A percentile compares a stretch with the other conserved stretches of the same genome.
Evolutionary conservation across 2,113 vertebrate species (phyloP).

Genomic region (Hippolais icterina): DNA sequence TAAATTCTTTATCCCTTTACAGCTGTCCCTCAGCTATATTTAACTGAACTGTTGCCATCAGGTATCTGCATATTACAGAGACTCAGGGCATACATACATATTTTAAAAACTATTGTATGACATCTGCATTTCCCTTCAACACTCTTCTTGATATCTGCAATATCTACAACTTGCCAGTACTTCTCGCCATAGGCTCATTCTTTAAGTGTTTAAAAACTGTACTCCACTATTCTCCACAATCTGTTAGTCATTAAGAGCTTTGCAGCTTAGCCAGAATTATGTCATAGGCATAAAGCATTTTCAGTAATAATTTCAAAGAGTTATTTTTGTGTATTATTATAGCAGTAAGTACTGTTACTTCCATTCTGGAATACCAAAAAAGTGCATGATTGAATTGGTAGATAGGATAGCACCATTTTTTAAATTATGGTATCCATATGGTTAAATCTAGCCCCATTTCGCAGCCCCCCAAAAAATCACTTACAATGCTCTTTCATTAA

Average conservation of each 20-base stretch:
- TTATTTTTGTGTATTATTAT: not conserved
- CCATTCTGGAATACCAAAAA: not conserved
- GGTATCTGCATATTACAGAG: not conserved
- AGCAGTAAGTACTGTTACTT: not conserved
- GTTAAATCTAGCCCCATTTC: not conserved
- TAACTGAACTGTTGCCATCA: not conserved
- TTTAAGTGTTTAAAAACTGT: not conserved
- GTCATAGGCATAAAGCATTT: not conserved
- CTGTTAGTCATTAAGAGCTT: not conserved
- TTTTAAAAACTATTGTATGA: not conserved
- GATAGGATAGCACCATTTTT: not conserved
- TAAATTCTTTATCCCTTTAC: conserved; percentile 3
- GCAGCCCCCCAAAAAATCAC: accelerated
- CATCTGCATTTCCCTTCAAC: not conserved
- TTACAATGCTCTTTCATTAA: not conserved
- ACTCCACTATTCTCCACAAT: not conserved
- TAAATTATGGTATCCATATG: not conserved
- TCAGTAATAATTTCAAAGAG: not conserved
- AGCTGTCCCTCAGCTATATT: not conserved
- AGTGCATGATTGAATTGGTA: not conserved
- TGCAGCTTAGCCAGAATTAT: not conserved
- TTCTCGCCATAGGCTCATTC: not conserved
- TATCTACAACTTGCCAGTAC: not conserved
- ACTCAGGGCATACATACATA: not conserved
- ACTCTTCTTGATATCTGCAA: not conserved